A percentile compares a stretch with the other conserved stretches of the same genome.
These are phyloP conservation scores for Cosmia trapezina DNA, from an alignment of 2,888 invertebrate genomes.

Conservation along the genomic window DNA sequence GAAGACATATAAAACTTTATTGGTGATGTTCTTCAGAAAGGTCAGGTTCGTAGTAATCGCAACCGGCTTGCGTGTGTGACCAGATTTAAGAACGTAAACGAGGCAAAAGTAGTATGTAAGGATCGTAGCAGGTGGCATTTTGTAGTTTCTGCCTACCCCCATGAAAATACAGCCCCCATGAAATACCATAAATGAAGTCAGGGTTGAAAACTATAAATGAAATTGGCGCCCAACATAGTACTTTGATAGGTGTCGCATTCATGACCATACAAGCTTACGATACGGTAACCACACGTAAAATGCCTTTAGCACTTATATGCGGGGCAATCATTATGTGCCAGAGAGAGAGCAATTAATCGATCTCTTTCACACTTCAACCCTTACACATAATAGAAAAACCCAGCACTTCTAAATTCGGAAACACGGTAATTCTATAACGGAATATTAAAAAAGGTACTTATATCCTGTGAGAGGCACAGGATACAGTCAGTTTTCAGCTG, in stretches of 20 bases:
- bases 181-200: too few species aligned
- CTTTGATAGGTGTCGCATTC: not conserved
- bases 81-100: too few species aligned
- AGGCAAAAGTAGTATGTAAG: too few species aligned
- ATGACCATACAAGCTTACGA: not conserved
- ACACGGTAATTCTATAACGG: constrained; percentile 49
- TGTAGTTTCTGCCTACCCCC: too few species aligned
- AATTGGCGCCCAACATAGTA: not conserved
- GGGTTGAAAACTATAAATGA: too few species aligned
- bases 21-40: too few species aligned
- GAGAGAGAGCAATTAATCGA: not conserved
- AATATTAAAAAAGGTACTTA: constrained; percentile 54
- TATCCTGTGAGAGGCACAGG: constrained; percentile 44
- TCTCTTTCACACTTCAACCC: constrained; percentile 25
- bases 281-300: not conserved
- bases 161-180: too few species aligned
- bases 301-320: not conserved
- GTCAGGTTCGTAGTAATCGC: too few species aligned
- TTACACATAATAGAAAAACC: constrained; percentile 13
- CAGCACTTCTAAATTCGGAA: constrained; percentile 41
- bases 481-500: constrained; percentile 60
- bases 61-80: too few species aligned
- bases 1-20: too few species aligned
- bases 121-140: too few species aligned
- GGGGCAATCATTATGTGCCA: not conserved